Percentiles rank a stretch among this genome's conserved stretches.
Evolutionary conservation across 1,140 invertebrate species (phyloP).

Genomic region (Diploscapter pachys): DNA sequence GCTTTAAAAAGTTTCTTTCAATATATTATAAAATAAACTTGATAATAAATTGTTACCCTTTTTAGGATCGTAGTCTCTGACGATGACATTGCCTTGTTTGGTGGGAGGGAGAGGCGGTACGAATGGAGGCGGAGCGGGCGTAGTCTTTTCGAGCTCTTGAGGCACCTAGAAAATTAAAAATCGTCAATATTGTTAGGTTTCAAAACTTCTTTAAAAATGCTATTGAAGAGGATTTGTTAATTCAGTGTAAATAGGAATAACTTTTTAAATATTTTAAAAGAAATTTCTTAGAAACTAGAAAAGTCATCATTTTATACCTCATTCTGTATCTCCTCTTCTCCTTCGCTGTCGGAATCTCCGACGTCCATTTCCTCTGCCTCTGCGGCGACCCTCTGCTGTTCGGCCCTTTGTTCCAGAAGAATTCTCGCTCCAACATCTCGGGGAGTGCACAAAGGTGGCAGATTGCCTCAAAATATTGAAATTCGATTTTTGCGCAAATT

Average conservation of each 20-base stretch:
- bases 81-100: conserved; percentile 71
- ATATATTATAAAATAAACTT: no score
- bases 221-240: no score
- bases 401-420: conserved; percentile 48
- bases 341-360: conserved; percentile 55
- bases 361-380: conserved; percentile 56
- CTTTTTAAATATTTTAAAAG: no score
- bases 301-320: not conserved
- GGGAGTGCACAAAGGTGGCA: conserved; percentile 53
- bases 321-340: conserved; percentile 25
- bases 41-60: conserved; percentile 10
- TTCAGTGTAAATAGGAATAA: no score
- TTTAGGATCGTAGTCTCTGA: conserved; percentile 90
- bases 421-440: conserved; percentile 55
- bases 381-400: conserved; percentile 51
- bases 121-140: conserved; percentile 9
- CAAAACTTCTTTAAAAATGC: conserved; percentile 15
- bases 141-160: not conserved
- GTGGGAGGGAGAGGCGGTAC: conserved; percentile 24
- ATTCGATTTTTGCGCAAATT: conserved; percentile 12
- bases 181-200: not conserved
- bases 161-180: not conserved
- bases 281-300: not conserved
- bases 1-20: no score
- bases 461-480: conserved; percentile 41